These are phyloP conservation scores for Pseudotriccus pelzelni DNA, from an alignment of 2,797 vertebrate species.

Conservation along the genomic window DNA sequence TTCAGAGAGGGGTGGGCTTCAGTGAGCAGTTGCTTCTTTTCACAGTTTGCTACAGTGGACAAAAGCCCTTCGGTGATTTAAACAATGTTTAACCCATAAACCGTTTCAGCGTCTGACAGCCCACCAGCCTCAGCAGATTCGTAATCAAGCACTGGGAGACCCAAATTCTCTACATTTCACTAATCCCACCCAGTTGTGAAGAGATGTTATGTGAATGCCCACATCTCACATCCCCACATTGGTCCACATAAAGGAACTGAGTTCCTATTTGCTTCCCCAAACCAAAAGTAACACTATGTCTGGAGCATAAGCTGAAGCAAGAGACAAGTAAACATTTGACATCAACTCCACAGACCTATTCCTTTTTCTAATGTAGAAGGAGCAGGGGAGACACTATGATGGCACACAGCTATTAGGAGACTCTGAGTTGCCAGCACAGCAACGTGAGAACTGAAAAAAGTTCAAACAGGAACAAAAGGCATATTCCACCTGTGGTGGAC, in stretches of 20 bases:
- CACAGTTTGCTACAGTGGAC: not conserved
- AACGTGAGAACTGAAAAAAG: not conserved
- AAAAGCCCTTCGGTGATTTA: too few relatives aligned
- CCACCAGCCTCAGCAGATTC: too few relatives aligned
- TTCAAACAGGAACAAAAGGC: not conserved
- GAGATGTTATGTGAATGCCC: too few relatives aligned
- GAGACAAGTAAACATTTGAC: not conserved
- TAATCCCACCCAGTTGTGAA: too few relatives aligned
- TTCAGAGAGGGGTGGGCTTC: not conserved
- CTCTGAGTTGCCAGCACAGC: not conserved
- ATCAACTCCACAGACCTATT: not conserved
- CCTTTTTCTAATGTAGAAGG: not conserved
- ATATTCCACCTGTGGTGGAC: not conserved
- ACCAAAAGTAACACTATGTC: too few relatives aligned
- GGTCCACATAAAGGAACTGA: too few relatives aligned
- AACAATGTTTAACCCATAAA: not conserved
- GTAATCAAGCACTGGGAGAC: too few relatives aligned
- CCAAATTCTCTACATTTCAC: too few relatives aligned
- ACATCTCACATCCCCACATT: too few relatives aligned
- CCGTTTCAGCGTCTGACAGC: not conserved
- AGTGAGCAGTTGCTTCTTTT: not conserved
- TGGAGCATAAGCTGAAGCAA: not conserved
- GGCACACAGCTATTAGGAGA: not conserved
- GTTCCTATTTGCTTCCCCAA: too few relatives aligned
- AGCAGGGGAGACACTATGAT: not conserved